Percentiles rank a stretch among this genome's conserved stretches.
phyloP scores from a whole-genome alignment of 2,797 vertebrate genomes.

The Syngnathus acus region DNA sequence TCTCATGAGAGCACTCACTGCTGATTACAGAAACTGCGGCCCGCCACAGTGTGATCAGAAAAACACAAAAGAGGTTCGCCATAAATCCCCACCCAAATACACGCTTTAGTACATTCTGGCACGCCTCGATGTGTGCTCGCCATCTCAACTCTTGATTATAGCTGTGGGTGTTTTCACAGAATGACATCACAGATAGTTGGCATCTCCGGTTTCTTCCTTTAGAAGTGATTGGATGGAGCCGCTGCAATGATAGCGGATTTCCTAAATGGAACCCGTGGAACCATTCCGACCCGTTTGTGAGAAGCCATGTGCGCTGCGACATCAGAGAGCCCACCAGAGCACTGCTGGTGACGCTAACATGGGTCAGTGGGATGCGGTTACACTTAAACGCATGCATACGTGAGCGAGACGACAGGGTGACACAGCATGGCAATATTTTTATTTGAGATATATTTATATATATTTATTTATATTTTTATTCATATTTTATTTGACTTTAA shows the following conservation, averaged over 20 bases:
- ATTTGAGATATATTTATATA: no score
- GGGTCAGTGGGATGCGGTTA: slow-evolving; percentile 48
- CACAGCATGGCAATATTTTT: background rate
- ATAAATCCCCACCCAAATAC: no score
- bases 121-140: slow-evolving; percentile 8
- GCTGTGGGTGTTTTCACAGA: slow-evolving; percentile 9
- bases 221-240: slow-evolving; percentile 5
- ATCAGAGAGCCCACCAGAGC: slow-evolving; percentile 32
- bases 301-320: slow-evolving; percentile 26
- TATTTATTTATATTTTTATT: no score
- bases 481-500: no score
- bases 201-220: slow-evolving; percentile 30
- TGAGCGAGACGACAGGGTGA: background rate
- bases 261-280: slow-evolving; percentile 21
- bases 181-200: slow-evolving; percentile 33
- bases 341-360: slow-evolving; percentile 26
- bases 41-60: background rate
- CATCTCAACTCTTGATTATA: slow-evolving; percentile 20
- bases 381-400: slow-evolving; percentile 17
- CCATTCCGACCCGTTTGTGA: slow-evolving; percentile 22
- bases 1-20: no score
- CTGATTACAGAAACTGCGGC: no score
- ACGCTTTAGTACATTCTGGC: background rate
- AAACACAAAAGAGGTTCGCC: background rate
- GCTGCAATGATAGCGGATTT: slow-evolving; percentile 28